These are phyloP conservation scores for Vandiemenella viatica DNA, from an alignment of 2,888 invertebrate genomes.

Conservation along the genomic window DNA sequence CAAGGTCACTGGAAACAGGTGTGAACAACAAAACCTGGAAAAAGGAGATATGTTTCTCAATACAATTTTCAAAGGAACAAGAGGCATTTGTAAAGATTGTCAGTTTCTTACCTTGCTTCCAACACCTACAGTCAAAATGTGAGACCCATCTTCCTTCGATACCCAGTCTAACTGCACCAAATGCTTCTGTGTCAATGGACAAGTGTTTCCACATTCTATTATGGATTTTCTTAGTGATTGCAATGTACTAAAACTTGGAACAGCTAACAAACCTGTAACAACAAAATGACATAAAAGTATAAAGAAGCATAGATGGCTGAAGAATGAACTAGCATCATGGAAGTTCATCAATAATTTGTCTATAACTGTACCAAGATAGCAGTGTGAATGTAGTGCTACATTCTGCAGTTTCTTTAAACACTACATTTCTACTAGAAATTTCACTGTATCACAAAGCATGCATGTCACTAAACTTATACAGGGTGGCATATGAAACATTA, in stretches of 20 bases:
- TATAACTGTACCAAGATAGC: too few relatives aligned
- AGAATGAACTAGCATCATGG: too few relatives aligned
- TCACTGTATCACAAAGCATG: too few relatives aligned
- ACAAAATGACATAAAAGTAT: constrained; percentile 57
- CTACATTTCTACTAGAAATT: too few relatives aligned
- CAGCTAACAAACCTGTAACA: constrained; percentile 50
- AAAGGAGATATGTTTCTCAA: constrained; percentile 11
- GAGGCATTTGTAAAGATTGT: not conserved
- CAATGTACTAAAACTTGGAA: constrained; percentile 79
- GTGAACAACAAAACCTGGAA: constrained; percentile 71
- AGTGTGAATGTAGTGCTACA: too few relatives aligned
- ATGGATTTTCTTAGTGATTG: constrained; percentile 77
- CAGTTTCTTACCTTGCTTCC: constrained; percentile 52
- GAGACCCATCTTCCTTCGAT: constrained; percentile 96
- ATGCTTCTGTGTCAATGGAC: constrained; percentile 80
- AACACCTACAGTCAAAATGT: constrained; percentile 90
- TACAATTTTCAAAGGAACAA: not conserved
- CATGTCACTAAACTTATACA: too few relatives aligned
- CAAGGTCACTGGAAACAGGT: constrained; percentile 84
- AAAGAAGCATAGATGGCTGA: too few relatives aligned
- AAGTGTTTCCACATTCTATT: constrained; percentile 82
- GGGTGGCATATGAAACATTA: too few relatives aligned
- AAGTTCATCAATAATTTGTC: too few relatives aligned
- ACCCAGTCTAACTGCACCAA: constrained; percentile 97
- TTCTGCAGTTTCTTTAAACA: too few relatives aligned